Evolutionary conservation across 2,888 invertebrate genomes (phyloP), one percentile per base, ranked within the genome.

Genomic region (Rhagophthalmus giganteus): DNA sequence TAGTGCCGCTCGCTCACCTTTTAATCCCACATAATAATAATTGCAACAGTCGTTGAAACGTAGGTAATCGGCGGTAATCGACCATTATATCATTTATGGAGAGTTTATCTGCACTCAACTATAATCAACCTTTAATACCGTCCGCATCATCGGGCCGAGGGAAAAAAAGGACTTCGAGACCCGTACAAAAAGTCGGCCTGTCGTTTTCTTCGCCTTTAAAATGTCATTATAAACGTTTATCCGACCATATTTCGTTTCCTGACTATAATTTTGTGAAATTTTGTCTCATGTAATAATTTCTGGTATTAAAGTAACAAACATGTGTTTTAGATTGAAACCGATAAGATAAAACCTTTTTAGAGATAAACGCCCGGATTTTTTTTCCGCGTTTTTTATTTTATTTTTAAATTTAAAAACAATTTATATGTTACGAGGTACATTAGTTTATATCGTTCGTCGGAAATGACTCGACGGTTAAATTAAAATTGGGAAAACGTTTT

Each of bases 221-320:
- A 57, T 58, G 57, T 58, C 59, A 59, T 59, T 59, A 59, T 46
- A 54, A 49, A 25, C 54, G 52, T 58, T 59, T 59, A 59, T 51
- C 50, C 27, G 50, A 30, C 49, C 49, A 42, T 41, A 49, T 35
- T 49, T 49, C 30, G 33, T 27, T 38, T 42, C 33, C 42, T 49
- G 38, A 16, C 42, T 50, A 38, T 50, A 50, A 50, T 50, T 50
- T 50, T 32, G 26, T 50, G 20, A 44, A 37, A 38, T 48, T 44
- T 50, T 30, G 41, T 37, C 34, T 49, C 30, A 27, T 30, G 7
- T 5, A 5, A 20, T 20, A 5, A 20, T 20, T 20, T 20, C 20
- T 7, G 7, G 3, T 20, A 20, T 20, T 20, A 20, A 20, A 5
- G 20, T 20, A 20, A 20, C 4, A 5, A 20, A 20, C 20, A 3